Conservation (phyloP, 1,140 invertebrate genomes). For the Aphaenogaster ashmeadi region DNA sequence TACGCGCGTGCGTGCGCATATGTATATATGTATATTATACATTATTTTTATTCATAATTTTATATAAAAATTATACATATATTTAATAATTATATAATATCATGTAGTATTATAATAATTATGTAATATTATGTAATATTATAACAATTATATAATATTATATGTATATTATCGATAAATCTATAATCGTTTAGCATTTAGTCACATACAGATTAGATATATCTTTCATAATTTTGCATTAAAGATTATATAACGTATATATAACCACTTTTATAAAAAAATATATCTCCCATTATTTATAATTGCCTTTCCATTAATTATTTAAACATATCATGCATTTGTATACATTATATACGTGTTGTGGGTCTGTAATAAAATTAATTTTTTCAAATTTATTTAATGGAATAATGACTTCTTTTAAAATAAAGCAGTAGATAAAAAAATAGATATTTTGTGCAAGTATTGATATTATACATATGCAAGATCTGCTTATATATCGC, state of each 20-base stretch:
- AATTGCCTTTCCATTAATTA: neutral
- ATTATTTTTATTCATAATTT: neutral
- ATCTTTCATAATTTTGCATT: neutral
- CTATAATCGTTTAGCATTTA: neutral
- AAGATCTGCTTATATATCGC: neutral
- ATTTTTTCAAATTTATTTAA: conserved; percentile 10
- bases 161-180: neutral
- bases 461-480: neutral
- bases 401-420: neutral
- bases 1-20: neutral
- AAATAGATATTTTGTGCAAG: neutral
- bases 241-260: neutral
- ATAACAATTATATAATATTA: conserved; percentile 8
- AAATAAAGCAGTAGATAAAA: neutral
- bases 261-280: neutral
- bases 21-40: neutral
- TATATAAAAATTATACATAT: too few relatives aligned
- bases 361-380: neutral
- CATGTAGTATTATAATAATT: neutral
- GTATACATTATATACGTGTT: neutral
- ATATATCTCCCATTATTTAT: neutral
- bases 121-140: neutral
- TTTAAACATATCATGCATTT: neutral
- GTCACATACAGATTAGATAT: neutral
- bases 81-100: neutral